Evolutionary conservation across 2,113 vertebrate genomes (phyloP), one percentile per base, ranked within the genome.

Genomic region (Anhinga anhinga): DNA sequence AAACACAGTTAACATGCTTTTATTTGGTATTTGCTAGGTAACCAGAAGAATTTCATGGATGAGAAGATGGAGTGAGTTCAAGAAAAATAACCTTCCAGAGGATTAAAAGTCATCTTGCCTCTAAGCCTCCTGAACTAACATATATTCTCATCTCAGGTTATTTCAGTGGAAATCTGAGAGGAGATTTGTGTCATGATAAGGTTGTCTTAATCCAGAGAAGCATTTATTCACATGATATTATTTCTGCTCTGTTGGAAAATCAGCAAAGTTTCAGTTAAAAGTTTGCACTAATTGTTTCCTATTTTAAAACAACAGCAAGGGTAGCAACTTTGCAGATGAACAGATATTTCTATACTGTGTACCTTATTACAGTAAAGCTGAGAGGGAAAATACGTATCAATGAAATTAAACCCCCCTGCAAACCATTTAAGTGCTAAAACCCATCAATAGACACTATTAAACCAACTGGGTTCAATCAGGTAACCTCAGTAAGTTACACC

Each of bases 61-160:
- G 94, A 86, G 81, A 93, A 94, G 93, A 82, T 95, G 95, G 93
- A 96, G 23, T 5, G 55, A 86, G 59, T 94, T 96, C 96, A 97
- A 97, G 62, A 97, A 94, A 96, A 97, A 96, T 67, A 95, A 86
- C 38, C 73, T 92, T 80, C 63, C 92, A 79, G 67, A 88, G 45
- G 45, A 95, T 88, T 96, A 95, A 94, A 96, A 86, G 92, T 86
- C 86, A 80, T 72, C 53, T 88, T 92, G 79, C 50, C 50, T 83
- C 80, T 88, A 89, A 93, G 71, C 72, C 89, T 95, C 69, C 65
- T 87, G 83, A 97, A 90, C 81, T 89, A 95, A 95, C 73, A 86
- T 76, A 83, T 74, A 95, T 84, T 93, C 82, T 93, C 38, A 83
- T 88, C 62, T 86, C 72, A 77, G 82, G 38, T 90, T 85, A 62